Evolutionary conservation across 1,140 invertebrate genomes (phyloP).

Genomic region (Papilio machaon): DNA sequence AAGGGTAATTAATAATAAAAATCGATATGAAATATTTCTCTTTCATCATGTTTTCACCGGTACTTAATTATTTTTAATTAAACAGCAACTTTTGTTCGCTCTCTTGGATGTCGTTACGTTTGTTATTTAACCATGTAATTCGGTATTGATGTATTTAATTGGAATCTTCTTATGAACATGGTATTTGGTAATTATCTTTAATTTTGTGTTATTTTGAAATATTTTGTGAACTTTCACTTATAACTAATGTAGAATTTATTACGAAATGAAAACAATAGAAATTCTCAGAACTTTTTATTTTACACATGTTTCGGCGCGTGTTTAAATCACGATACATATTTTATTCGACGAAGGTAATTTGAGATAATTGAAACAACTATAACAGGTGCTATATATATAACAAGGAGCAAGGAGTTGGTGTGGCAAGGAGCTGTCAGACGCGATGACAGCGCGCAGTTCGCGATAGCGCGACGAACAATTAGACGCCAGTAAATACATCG

Average conservation of each 20-base stretch:
- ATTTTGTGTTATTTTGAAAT: not conserved
- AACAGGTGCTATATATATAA: not conserved
- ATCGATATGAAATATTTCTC: constrained; percentile 51
- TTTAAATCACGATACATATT: not conserved
- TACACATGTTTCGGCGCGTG: not conserved
- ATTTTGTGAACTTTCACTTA: not conserved
- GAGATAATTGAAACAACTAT: not conserved
- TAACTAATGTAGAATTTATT: not conserved
- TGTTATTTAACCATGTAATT: not conserved
- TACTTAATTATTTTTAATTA: constrained; percentile 56
- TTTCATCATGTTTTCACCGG: constrained; percentile 35
- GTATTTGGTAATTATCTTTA: no score
- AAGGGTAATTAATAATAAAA: constrained; percentile 50
- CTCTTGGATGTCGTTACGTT: not conserved
- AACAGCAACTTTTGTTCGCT: constrained; percentile 33
- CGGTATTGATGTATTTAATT: not conserved
- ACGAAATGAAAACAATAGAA: not conserved
- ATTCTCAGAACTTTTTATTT: no score
- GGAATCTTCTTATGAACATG: not conserved
- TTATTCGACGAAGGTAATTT: not conserved
- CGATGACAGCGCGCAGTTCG: constrained; percentile 49
- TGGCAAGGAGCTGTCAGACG: constrained; percentile 29
- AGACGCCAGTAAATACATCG: constrained; percentile 65
- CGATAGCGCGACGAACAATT: constrained; percentile 69
- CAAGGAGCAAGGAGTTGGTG: not conserved